Conservation (phyloP, 2,797 vertebrate species). For the Hemitrygon akajei region DNA sequence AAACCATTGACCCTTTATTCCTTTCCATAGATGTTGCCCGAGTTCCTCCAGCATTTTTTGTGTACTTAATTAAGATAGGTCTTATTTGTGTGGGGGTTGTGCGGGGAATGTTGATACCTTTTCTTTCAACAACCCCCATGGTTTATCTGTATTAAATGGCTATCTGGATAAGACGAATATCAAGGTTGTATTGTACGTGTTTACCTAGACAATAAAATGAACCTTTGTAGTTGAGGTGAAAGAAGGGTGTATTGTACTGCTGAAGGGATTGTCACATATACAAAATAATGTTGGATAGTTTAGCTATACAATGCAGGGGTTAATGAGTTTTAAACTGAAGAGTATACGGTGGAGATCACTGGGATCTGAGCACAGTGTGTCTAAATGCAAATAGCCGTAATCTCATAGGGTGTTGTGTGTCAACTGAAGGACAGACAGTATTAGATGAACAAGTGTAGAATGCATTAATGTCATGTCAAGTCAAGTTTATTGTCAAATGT, state of each 20-base stretch:
- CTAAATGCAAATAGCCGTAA: not conserved
- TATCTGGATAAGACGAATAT: too few species aligned
- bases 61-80: too few species aligned
- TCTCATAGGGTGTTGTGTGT: not conserved
- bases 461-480: not conserved
- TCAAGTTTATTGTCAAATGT: too few species aligned
- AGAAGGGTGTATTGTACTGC: not conserved
- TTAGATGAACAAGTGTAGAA: not conserved
- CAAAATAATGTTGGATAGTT: not conserved
- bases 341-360: not conserved
- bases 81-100: too few species aligned
- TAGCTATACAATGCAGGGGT: not conserved
- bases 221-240: not conserved
- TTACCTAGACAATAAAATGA: too few species aligned
- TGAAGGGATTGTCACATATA: not conserved
- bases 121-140: too few species aligned
- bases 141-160: too few species aligned
- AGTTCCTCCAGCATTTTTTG: too few species aligned
- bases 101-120: too few species aligned
- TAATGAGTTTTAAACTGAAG: not conserved
- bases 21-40: too few species aligned
- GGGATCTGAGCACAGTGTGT: not conserved
- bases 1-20: too few species aligned
- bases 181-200: too few species aligned
- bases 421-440: not conserved